Percentiles rank a stretch among this genome's conserved stretches.
phyloP scores from a whole-genome alignment of 2,888 invertebrate species.

The Cephus pulcher region DNA sequence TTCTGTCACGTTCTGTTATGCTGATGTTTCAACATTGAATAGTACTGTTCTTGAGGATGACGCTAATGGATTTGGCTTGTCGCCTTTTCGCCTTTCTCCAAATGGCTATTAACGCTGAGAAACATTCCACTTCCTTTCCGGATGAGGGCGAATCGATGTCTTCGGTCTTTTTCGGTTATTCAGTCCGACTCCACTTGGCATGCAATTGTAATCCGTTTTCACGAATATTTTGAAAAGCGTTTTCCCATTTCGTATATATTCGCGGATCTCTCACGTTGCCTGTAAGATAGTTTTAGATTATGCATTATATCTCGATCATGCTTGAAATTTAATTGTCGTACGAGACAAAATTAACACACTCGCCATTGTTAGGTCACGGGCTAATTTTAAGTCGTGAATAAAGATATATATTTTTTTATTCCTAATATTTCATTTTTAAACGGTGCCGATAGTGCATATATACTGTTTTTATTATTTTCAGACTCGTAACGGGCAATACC shows the following conservation, averaged over 20 bases:
- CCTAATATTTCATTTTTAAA: neutral
- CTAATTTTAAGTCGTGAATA: neutral
- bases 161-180: neutral
- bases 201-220: neutral
- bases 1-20: neutral
- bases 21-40: neutral
- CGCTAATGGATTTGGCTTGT: conserved; percentile 1
- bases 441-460: neutral
- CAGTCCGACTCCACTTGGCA: neutral
- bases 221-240: neutral
- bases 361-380: neutral
- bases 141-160: neutral
- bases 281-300: neutral
- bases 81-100: neutral
- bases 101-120: neutral
- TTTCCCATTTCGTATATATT: neutral
- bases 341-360: neutral
- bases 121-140: neutral
- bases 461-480: neutral
- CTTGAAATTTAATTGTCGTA: neutral
- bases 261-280: neutral
- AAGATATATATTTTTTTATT: neutral
- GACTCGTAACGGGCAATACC: neutral
- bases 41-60: neutral
- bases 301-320: neutral